These are phyloP conservation scores for Xyrichtys novacula DNA, from an alignment of 2,797 vertebrate species.

Conservation along the genomic window DNA sequence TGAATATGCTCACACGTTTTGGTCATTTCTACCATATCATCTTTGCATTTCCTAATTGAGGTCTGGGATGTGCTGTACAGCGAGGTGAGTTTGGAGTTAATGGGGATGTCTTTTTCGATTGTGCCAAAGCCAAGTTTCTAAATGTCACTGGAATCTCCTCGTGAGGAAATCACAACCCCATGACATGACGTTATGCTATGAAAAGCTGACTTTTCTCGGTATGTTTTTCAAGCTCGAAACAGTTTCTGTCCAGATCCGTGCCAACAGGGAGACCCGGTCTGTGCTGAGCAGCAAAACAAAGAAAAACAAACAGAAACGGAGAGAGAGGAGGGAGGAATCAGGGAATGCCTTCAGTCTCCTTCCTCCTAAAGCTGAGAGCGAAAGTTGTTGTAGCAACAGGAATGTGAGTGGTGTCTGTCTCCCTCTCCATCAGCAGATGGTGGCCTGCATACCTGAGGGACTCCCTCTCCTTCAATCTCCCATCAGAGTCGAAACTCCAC, in stretches of 20 bases:
- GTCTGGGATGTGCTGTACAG: neutral
- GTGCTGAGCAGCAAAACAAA: neutral
- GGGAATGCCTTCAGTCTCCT: conserved; percentile 40
- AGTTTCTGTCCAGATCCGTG: conserved; percentile 56
- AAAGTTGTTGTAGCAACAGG: conserved; percentile 46
- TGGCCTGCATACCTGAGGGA: conserved; percentile 59
- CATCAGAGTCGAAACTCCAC: conserved; percentile 46
- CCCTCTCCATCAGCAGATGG: neutral
- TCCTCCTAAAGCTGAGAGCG: conserved; percentile 31
- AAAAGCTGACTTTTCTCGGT: conserved; percentile 16
- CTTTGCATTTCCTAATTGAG: neutral
- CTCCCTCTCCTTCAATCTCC: conserved; percentile 40
- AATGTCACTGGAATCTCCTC: neutral
- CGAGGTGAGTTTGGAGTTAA: neutral
- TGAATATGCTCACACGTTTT: too few species aligned
- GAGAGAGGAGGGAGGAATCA: conserved; percentile 11
- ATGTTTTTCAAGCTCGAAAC: conserved; percentile 30
- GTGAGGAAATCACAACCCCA: neutral
- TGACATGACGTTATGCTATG: neutral
- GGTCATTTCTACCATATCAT: too few species aligned
- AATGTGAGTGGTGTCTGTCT: conserved; percentile 32
- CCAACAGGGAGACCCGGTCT: conserved; percentile 48
- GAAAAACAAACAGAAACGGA: conserved; percentile 29
- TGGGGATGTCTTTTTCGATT: neutral
- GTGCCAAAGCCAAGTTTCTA: conserved; percentile 13